Base-by-base conservation (phyloP, 2,888 invertebrate species). In the Petrolisthes cinctipes region DNA sequence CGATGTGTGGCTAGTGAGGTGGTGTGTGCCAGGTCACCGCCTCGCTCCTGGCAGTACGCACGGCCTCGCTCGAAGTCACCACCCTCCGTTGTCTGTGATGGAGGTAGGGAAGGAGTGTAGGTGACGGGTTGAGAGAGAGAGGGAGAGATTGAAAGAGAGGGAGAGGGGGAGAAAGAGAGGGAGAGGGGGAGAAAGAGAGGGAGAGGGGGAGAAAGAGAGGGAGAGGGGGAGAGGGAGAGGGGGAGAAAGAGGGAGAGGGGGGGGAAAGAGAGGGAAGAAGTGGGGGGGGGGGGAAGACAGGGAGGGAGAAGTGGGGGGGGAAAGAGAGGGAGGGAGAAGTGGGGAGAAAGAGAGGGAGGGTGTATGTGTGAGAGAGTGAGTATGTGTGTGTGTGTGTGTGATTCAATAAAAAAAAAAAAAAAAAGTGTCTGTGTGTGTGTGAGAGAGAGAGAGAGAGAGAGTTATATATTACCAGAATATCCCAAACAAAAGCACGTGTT, bases 21-120 rank as follows among this genome's bases (percentile, higher is more conserved):
- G 51, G 79, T 51, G 78, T 91, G 89, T n/a, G 87, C 84, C 11
- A 91, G 88, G 88, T 90, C 88, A 17, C 89, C 91, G 11, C 85
- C 82, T 1, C 73, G 68, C 6, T 76, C 85, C 56, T 80, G 84
- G 68, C 91, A 91, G 73, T 90, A 83, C 54, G 78, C 37, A 1
- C 88, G 86, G 4, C 89, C 91, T 11, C 71, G 73, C 51, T 83
- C 85, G 76, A 86, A 91, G 56, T 88, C 82, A 0, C 86, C 91
- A 3, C 90, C 90, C n/a, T 86, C 83, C 5, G 53, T 56, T 53
- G 86, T 83, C 89, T 89, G 85, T 54, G 4, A 14, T 20, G 23
- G 53, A 11, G 37, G 1, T n/a, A 20, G 17, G 9, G 37, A 11
- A n/a, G 7, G 37, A 82, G 23, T 66, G 7, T 76, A 37, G 17